Evolutionary conservation across 2,113 vertebrate species (phyloP), one percentile per base, ranked within the genome.

Genomic region (Myiozetetes cayanensis): DNA sequence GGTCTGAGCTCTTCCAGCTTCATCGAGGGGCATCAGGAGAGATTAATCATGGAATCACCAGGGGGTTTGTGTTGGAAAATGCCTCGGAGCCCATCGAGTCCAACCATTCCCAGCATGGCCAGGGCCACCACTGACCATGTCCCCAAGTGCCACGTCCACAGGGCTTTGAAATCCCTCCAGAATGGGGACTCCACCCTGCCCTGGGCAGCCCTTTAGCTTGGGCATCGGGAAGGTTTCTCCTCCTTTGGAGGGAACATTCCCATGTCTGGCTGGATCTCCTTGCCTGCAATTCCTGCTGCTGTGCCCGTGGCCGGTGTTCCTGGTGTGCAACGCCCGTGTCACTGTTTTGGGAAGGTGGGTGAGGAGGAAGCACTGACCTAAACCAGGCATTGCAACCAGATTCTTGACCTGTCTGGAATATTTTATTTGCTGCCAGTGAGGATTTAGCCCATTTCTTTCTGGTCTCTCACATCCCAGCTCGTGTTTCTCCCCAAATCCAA

Each of bases 101-200:
- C 49, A 19, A 4, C 39, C 1, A 0, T 15, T 1, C n/a, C 59
- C 59, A 55, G 49, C 22, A 1, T 8, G 28, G n/a, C 11, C 49
- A 18, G 9, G 39, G 68, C 58, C 70, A 55, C 22, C 70, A 6
- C n/a, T 25, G 58, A 6, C 31, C 31, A 0, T 63, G 49, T 46
- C 33, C 81, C 59, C 50, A 14, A 0, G 49, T 39, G 41, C 41
- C 82, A 66, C 50, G 15, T 65, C 19, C n/a, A 28, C 19, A 10
- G 0, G 50, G 61, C 0, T 39, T 18, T 33, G 0, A 39, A 65
- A 65, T 55, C 6, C 70, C 41, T 3, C 0, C 59, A 24, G 30
- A 24, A 13, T 13, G 50, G 23, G 23, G 0, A 9, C n/a, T 41
- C 23, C 18, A 14, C 4, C 7, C 1, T 14, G 12, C 39, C 39